Base-by-base conservation (phyloP, 2,113 vertebrate species). In the Salvelinus namaycush region DNA sequence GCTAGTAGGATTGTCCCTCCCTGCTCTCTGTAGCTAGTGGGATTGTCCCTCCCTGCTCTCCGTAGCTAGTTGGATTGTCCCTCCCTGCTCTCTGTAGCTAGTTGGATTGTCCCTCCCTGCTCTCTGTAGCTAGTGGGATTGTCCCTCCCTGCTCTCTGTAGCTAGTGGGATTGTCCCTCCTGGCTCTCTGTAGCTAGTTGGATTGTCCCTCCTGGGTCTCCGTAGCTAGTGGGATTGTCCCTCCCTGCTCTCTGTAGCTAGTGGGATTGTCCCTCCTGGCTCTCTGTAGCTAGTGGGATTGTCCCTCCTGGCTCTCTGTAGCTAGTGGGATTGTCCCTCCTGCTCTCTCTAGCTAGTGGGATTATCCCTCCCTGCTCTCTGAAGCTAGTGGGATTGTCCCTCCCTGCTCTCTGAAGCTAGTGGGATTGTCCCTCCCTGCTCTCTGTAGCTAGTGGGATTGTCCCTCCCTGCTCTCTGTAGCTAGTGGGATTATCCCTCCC, bases 301-400 rank as follows among this genome's bases (percentile, higher is more conserved):
- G 24, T 27, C 51, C 44, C 3, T 49, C 22, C 54, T 0, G 9
- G 44, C 7, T 20, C n/a, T 68, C 12, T 5, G 24, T 34, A 49
- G 48, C 13, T 9, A 90, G 31, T 34, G 31, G 31, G 31, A 6
- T 34, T 34, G 31, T 34, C n/a, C n/a, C 22, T 24, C 26, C 14
- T 18, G 65, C 13, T 60, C 31, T 34, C 31, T 6, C 5, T 34
- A 34, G 5, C 31, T 34, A 34, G 31, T 34, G 31, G 31, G 5
- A 34, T 34, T 34, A 5, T 34, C 4, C 26, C 62, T 54, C 12
- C 66, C 16, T 1, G 14, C 4, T 39, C 14, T 34, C 31, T 7
- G 31, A 6, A 34, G 31, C 31, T 34, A 34, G 31, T 22, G 44
- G 31, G 48, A 9, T 31, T 68, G 24, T 27, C 64, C 22, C 3